Base-by-base conservation (phyloP, 2,797 vertebrate species). In the Eurystomus glaucurus region DNA sequence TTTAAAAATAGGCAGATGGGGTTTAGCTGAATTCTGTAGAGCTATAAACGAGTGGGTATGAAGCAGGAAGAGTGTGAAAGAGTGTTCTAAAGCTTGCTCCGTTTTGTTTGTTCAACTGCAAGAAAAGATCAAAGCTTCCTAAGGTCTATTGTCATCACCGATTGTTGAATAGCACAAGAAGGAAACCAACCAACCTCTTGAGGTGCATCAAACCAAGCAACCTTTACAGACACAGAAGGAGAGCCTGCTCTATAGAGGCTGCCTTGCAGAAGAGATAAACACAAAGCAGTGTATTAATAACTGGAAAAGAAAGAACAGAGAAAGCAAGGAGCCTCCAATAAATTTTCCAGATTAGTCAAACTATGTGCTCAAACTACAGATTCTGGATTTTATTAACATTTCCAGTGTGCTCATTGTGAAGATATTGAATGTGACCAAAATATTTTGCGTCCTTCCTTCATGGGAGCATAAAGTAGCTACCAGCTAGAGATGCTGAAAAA, bases 1-100 rank as follows among this genome's bases (percentile, higher is more conserved):
- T 85, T 95, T 87, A 79, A 21, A 93, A 82, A 54, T n/a, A 72
- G 31, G 31, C 94, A 91, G 84, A 91, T 85, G 89, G 77, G 82
- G 46, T 51, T 86, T 19, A 78, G 62, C 18, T 65, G 65, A 82
- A 79, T 88, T 72, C 62, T 69, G 33, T 4, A 79, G 70, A 92
- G 50, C 25, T 71, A 31, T 79, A 82, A 96, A 85, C 19, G 79
- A 85, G 62, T 48, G 62, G 21, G 23, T 66, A 54, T 16, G 35
- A 93, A 89, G 12, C 20, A 19, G 16, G 14, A 9, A 26, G 19
- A 26, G 19, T 39, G 39, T 48, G 51, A 85, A 83, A 60, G 20
- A 16, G 39, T 28, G 10, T 23, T 45, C 31, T 81, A 55, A 16
- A 71, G 11, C 28, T 74, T 78, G 35, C 20, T 82, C 20, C 33